These are phyloP conservation scores for Phylloscopus trochiloides DNA, from an alignment of 2,113 vertebrate genomes.

Conservation along the genomic window DNA sequence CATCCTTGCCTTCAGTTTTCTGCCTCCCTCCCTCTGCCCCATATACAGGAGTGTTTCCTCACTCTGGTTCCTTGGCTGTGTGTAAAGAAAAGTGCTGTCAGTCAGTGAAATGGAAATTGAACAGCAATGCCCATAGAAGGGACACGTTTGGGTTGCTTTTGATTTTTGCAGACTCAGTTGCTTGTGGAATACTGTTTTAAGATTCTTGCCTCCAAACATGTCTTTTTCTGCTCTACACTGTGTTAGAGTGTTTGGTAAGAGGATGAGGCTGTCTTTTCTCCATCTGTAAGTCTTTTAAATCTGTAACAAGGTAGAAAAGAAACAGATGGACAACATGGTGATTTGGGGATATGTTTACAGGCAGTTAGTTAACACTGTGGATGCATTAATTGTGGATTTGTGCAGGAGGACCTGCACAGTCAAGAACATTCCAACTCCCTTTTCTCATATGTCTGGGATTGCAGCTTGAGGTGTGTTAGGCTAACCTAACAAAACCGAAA, in stretches of 20 bases:
- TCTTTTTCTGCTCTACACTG: neutral
- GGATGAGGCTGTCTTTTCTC: neutral
- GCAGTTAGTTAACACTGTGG: neutral
- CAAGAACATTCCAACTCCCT: neutral
- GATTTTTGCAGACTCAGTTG: neutral
- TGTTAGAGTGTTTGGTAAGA: neutral
- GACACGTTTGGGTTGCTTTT: neutral
- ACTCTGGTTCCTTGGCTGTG: neutral
- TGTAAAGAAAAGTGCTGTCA: neutral
- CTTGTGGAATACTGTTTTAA: neutral
- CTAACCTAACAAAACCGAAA: neutral
- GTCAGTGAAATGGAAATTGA: neutral
- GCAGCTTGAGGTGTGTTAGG: neutral
- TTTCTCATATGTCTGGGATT: neutral
- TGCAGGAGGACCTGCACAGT: fast-evolving
- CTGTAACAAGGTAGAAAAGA: neutral
- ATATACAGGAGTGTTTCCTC: neutral
- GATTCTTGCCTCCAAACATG: neutral
- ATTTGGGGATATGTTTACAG: neutral
- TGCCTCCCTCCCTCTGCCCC: neutral
- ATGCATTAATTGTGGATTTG: neutral
- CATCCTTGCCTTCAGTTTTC: neutral
- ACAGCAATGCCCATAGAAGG: neutral
- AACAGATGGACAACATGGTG: neutral
- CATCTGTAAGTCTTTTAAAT: neutral